Conservation (phyloP, 92 coral and sea anemone species). For the Porites cylindrica region DNA sequence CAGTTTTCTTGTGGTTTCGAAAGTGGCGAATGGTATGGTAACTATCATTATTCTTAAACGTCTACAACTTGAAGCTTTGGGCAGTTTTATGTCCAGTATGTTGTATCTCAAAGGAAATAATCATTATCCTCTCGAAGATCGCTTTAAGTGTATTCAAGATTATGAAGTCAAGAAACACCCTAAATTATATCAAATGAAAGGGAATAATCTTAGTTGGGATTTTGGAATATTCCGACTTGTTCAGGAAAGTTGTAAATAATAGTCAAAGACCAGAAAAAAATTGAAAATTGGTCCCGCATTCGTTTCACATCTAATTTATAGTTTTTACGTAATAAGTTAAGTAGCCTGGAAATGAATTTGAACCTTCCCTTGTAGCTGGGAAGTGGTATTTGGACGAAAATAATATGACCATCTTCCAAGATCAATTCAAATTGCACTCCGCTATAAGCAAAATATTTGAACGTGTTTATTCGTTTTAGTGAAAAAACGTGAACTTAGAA, state of each 20-base stretch:
- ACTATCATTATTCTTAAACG: too few relatives aligned
- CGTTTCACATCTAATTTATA: constrained; percentile 30
- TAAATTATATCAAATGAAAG: neutral
- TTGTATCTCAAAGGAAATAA: too few relatives aligned
- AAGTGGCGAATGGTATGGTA: too few relatives aligned
- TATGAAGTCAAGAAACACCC: neutral
- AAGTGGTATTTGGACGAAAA: neutral
- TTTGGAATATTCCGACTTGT: constrained; percentile 1
- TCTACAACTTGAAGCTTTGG: too few relatives aligned
- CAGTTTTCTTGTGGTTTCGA: too few relatives aligned
- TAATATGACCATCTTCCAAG: neutral
- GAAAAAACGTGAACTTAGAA: neutral
- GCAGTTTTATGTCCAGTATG: too few relatives aligned
- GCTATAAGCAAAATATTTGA: too few relatives aligned
- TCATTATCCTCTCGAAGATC: neutral
- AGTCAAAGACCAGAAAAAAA: neutral
- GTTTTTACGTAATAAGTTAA: constrained; percentile 21
- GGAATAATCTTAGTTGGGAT: constrained; percentile 18
- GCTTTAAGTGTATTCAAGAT: neutral
- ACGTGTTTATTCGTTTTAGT: too few relatives aligned
- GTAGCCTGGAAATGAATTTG: constrained; percentile 11
- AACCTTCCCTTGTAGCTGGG: neutral
- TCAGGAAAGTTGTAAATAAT: constrained; percentile 31
- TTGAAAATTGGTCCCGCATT: neutral
- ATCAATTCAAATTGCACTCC: neutral